Evolutionary conservation across 2,888 invertebrate species (phyloP).

Genomic region (Apotomis betuletana): DNA sequence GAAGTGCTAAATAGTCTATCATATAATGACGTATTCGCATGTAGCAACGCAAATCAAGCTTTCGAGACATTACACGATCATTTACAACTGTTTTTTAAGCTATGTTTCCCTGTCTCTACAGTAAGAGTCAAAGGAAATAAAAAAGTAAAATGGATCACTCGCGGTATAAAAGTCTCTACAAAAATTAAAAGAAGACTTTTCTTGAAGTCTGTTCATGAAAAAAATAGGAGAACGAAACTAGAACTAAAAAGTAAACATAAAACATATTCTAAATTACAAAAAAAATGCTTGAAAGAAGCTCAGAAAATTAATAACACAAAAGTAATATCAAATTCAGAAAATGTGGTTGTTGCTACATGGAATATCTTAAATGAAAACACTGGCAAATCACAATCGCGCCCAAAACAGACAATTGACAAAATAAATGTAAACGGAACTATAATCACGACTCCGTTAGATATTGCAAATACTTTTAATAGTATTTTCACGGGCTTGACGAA

Average conservation of each 20-base stretch:
- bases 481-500: no score
- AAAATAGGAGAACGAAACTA: not conserved
- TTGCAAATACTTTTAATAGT: no score
- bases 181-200: not conserved
- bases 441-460: no score
- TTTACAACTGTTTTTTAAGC: not conserved
- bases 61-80: not conserved
- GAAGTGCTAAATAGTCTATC: not conserved
- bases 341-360: no score
- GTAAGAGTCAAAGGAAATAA: not conserved
- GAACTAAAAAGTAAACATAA: not conserved
- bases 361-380: no score
- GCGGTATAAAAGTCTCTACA: not conserved
- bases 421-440: no score
- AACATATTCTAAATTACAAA: not conserved
- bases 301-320: not conserved
- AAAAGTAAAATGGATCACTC: not conserved
- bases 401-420: no score
- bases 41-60: not conserved
- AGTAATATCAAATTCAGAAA: not conserved
- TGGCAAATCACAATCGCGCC: no score
- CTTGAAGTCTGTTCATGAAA: not conserved
- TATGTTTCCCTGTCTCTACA: not conserved
- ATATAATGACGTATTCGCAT: not conserved
- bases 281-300: slow-evolving; percentile 1